Base-by-base conservation (phyloP, 2,113 vertebrate species). In the Pteruthius melanotis region DNA sequence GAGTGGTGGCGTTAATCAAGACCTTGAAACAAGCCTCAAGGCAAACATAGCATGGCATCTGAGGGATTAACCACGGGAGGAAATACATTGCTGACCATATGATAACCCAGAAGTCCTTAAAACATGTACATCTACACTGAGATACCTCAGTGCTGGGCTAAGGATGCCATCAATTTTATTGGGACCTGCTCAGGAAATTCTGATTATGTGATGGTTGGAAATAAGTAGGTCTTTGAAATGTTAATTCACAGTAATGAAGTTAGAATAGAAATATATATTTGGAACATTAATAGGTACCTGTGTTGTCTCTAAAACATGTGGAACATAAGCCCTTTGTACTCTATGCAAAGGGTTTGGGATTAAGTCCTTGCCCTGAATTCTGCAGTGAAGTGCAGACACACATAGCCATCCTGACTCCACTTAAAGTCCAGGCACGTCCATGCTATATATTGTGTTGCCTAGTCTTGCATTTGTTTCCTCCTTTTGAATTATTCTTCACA, bases 1-100 rank as follows among this genome's bases (percentile, higher is more conserved):
- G 94, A 95, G 86, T 5, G 11, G 88, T 92, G 95, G 68, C n/a
- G 8, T 95, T 96, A 95, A 93, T 96, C 93, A 95, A 92, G 90
- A 82, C 80, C 92, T 93, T 90, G 90, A 90, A 93, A 94, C 10
- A 42, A 94, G 95, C 93, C 93, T 86, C 40, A 47, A 65, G 96
- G 94, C 95, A 94, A 90, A 71, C 68, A 13, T 59, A 84, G 72
- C 52, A 21, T 68, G 69, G 90, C 79, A 88, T 95, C 75, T 70
- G 22, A 59, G 68, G 72, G 71, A 74, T 90, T 83, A 86, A 60
- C 47, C 79, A 74, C 0, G 0, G 65, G 68, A 47, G 49, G 74
- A 89, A 93, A 87, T 71, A 60, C 57, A 42, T 64, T 81, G 47
- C 57, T 91, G 83, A 40, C 80, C 76, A 75, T 49, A 45, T 13